Evolutionary conservation across 2,113 vertebrate genomes (phyloP).

Genomic region (Chloropsis hardwickii): DNA sequence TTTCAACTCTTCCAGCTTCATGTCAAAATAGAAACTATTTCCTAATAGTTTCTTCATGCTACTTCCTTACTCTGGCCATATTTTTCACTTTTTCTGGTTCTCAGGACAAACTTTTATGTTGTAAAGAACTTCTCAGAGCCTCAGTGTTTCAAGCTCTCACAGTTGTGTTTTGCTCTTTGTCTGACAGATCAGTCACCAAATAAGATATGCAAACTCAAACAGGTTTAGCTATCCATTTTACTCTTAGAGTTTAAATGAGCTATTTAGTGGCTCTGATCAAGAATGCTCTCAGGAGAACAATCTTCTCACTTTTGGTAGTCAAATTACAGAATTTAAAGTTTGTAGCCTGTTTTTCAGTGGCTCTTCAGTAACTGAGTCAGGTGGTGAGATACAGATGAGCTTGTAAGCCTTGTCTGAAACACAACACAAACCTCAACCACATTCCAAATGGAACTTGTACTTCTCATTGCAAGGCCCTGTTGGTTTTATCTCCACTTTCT

Average conservation of each 20-base stretch:
- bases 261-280: background rate
- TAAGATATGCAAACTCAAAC: slow-evolving; percentile 7
- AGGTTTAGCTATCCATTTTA: background rate
- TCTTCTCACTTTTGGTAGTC: background rate
- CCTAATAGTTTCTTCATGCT: background rate
- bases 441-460: background rate
- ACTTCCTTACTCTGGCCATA: background rate
- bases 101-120: background rate
- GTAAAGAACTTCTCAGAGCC: background rate
- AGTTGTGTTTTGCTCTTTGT: background rate
- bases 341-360: background rate
- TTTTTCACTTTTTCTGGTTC: background rate
- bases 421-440: background rate
- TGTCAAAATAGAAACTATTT: background rate
- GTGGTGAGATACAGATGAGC: background rate
- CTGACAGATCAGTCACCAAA: background rate
- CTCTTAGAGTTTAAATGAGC: background rate
- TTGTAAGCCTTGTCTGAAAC: background rate
- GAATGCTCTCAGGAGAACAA: background rate
- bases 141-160: background rate
- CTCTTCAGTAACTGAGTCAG: background rate
- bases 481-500: background rate
- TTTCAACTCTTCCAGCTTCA: background rate
- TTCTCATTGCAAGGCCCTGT: background rate
- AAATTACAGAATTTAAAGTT: background rate